phyloP scores from a whole-genome alignment of 2,888 invertebrate species.

The Drosophila borborema region DNA sequence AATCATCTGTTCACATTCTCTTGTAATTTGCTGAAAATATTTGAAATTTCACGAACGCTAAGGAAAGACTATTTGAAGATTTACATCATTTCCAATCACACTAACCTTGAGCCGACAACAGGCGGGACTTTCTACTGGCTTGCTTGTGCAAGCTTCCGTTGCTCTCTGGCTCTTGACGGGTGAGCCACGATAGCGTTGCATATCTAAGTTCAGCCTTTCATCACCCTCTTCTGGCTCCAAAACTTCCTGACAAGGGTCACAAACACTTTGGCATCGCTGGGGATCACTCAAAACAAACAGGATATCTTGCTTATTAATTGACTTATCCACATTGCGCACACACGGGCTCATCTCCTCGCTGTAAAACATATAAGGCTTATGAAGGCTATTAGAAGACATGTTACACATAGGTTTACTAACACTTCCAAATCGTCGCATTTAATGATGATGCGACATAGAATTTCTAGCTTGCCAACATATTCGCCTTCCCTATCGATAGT shows the following conservation, averaged over 20 bases:
- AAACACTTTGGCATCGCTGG: slow-evolving; percentile 43
- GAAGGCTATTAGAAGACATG: background rate
- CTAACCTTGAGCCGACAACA: slow-evolving; percentile 69
- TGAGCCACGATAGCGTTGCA: slow-evolving; percentile 71
- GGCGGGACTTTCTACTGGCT: slow-evolving; percentile 46
- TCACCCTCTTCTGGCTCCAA: slow-evolving; percentile 50
- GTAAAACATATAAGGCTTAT: background rate
- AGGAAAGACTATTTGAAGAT: background rate
- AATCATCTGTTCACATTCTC: slow-evolving; percentile 49
- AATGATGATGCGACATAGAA: slow-evolving; percentile 66
- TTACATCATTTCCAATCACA: background rate
- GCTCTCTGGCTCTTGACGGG: slow-evolving; percentile 53
- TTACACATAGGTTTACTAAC: slow-evolving; percentile 34
- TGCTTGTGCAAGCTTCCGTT: slow-evolving; percentile 34
- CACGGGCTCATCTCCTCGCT: background rate
- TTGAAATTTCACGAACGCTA: background rate
- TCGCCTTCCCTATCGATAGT: slow-evolving; percentile 44
- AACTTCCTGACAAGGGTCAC: slow-evolving; percentile 52
- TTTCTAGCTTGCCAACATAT: slow-evolving; percentile 59
- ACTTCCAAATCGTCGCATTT: slow-evolving; percentile 63
- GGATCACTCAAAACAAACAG: slow-evolving; percentile 74
- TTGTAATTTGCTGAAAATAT: slow-evolving; percentile 50
- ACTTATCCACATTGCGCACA: slow-evolving; percentile 17
- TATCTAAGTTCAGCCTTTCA: slow-evolving; percentile 67
- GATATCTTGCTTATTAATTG: slow-evolving; percentile 64